A percentile compares a stretch with the other conserved stretches of the same genome.
phyloP scores from a whole-genome alignment of 2,113 vertebrate genomes.

The Cavia porcellus region DNA sequence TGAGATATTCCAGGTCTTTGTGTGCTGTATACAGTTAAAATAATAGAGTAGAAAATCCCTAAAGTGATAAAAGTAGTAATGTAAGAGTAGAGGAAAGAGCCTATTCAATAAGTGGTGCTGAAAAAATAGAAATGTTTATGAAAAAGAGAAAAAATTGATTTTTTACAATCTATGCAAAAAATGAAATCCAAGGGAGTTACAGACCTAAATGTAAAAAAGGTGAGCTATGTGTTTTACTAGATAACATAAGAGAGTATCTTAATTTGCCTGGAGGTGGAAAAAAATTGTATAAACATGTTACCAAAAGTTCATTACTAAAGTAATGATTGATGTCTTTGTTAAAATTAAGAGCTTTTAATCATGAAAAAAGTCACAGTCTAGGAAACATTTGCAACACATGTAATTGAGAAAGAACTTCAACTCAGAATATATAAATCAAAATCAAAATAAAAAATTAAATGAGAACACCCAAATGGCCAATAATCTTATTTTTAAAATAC shows the following conservation, averaged over 20 bases:
- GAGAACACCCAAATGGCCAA: not conserved
- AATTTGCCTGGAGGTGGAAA: not conserved
- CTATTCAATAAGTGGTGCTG: not conserved
- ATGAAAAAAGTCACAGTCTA: slow-evolving; percentile 2
- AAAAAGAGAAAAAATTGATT: not conserved
- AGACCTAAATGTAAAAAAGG: slow-evolving; percentile 46
- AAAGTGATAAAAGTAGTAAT: not conserved
- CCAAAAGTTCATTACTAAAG: not conserved
- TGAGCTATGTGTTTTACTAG: slow-evolving; percentile 34
- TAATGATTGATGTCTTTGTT: not conserved
- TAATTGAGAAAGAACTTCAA: not conserved
- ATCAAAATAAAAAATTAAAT: not conserved
- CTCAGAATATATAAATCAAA: not conserved
- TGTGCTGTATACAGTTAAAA: not conserved
- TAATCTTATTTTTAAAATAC: not conserved
- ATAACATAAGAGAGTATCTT: slow-evolving; percentile 13
- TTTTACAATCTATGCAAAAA: not conserved
- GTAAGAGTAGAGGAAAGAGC: not conserved
- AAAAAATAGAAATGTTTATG: not conserved
- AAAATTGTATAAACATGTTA: not conserved
- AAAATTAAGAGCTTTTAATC: slow-evolving; percentile 44
- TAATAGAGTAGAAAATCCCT: not conserved
- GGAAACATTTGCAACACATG: not conserved
- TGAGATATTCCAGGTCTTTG: not conserved
- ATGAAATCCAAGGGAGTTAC: not conserved